Evolutionary conservation across 1,140 invertebrate genomes (phyloP).

Genomic region (Samia ricini): DNA sequence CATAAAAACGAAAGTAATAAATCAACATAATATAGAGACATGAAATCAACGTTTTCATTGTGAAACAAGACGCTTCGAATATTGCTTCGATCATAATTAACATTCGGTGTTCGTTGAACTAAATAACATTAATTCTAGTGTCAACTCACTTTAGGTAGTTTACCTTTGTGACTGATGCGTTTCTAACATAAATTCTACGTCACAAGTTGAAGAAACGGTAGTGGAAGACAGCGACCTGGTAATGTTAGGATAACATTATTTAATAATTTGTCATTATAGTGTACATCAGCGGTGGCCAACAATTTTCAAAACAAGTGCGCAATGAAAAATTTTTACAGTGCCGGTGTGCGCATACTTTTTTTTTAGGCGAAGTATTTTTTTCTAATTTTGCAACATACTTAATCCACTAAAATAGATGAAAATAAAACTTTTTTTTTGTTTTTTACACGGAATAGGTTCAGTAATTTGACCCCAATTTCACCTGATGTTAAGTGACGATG

Average conservation of each 20-base stretch:
- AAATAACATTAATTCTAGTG: not conserved
- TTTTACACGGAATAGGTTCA: too few species aligned
- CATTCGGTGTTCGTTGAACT: not conserved
- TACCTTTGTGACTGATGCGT: not conserved
- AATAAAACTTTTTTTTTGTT: too few species aligned
- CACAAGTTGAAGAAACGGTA: not conserved
- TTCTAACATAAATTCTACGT: not conserved
- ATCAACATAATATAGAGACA: not conserved
- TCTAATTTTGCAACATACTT: too few species aligned
- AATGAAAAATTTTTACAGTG: too few species aligned
- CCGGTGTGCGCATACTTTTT: too few species aligned
- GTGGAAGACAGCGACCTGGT: not conserved
- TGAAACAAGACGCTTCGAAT: not conserved
- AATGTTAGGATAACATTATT: not conserved
- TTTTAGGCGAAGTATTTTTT: too few species aligned
- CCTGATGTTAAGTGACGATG: too few species aligned
- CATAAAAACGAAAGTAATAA: not conserved
- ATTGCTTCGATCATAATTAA: not conserved
- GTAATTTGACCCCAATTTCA: too few species aligned
- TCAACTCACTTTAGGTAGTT: slow-evolving; percentile 1
- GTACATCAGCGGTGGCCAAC: too few species aligned
- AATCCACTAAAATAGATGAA: too few species aligned
- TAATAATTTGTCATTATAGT: not conserved
- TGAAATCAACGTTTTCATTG: not conserved
- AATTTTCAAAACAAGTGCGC: too few species aligned